Base-by-base conservation (phyloP, 2,797 vertebrate genomes). In the Acipenser ruthenus region DNA sequence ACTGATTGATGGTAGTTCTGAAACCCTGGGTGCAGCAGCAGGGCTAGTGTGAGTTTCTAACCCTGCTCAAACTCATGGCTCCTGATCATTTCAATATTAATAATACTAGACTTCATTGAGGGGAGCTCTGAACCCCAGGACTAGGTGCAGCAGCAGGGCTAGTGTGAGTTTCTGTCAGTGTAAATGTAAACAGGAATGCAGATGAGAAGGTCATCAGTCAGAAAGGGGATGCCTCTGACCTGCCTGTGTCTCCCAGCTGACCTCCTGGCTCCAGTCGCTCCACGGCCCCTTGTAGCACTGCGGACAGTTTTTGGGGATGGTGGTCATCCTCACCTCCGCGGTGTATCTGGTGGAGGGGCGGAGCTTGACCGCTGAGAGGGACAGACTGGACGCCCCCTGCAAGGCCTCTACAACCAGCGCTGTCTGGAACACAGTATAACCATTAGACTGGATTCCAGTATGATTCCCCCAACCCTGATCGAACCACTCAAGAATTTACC, bases 291-390 rank as follows among this genome's bases (percentile, higher is more conserved):
- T 48, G 13, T 71, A 77, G 10, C 63, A 50, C 50, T 50, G 48
- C 60, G 2, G 18, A 52, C 1, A 53, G 52, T 10, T 15, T 56
- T 6, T 9, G 50, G 49, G 10, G 1, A 12, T 7, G 67, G 63
- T 61, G 67, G 37, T 23, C 49, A 68, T 63, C 51, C 71, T 70
- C 55, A 76, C 68, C 49, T 64, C 70, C 63, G 74, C 74, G 8
- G 4, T 9, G 60, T 76, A 78, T 10, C 8, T 53, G 1, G 67
- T 53, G 18, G 60, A 66, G 49, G 71, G 62, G 13, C 6, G 50
- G 11, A 78, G 68, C n/a, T 68, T 59, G 63, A 73, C 74, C 73
- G 75, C 72, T 6, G 23, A 65, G 70, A 83, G 73, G 70, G 77
- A 53, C 60, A 13, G 62, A 47, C 47, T 1, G 55, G 18, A 52